Evolutionary conservation across 2,888 invertebrate genomes (phyloP).

Genomic region (Autographa gamma): DNA sequence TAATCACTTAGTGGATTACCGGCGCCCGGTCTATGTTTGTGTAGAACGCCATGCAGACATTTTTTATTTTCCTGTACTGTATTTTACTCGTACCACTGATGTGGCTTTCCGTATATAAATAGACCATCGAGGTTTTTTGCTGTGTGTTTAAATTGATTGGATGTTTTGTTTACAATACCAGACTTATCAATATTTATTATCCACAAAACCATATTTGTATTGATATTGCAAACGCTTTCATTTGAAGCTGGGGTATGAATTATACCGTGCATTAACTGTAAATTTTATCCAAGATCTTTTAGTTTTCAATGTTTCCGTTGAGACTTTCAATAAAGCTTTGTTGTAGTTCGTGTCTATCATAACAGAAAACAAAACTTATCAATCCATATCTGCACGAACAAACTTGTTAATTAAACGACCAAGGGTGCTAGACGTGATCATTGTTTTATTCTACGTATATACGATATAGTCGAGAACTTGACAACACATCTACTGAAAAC

Average conservation of each 20-base stretch:
- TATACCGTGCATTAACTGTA: too few relatives aligned
- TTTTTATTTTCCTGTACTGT: slow-evolving; percentile 25
- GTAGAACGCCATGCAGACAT: slow-evolving; percentile 26
- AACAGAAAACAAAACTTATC: neutral
- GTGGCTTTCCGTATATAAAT: slow-evolving; percentile 13
- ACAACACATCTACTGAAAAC: neutral
- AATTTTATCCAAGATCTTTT: too few relatives aligned
- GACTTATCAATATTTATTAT: slow-evolving; percentile 10
- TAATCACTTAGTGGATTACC: slow-evolving; percentile 58
- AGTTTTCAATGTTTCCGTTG: neutral
- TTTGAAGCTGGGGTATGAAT: neutral
- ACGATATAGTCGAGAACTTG: neutral
- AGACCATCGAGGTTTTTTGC: slow-evolving; percentile 9
- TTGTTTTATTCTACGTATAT: neutral
- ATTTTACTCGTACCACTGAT: slow-evolving; percentile 26
- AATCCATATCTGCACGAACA: neutral
- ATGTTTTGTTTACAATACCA: slow-evolving; percentile 17
- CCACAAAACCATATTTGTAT: neutral
- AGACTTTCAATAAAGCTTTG: neutral
- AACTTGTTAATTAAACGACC: neutral
- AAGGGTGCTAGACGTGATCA: neutral
- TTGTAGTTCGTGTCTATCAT: neutral
- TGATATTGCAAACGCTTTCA: neutral
- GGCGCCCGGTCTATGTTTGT: slow-evolving; percentile 50
- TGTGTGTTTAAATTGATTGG: slow-evolving; percentile 28